Evolutionary conservation across 2,797 vertebrate species (phyloP).

Genomic region (Xiphophorus birchmanni): DNA sequence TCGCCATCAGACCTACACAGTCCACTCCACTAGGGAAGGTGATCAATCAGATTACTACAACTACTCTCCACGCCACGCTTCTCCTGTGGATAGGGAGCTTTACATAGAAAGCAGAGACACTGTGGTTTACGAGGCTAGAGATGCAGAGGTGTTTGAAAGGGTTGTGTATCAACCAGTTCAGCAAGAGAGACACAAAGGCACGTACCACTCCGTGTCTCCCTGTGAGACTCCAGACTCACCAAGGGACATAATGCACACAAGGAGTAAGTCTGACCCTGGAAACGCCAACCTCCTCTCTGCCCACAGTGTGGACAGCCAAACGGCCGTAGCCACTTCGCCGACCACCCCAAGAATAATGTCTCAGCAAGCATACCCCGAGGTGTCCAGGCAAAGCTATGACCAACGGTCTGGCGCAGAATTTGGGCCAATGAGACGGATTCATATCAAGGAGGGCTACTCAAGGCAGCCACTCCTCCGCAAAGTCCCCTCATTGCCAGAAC

Average conservation of each 20-base stretch:
- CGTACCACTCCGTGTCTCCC: conserved; percentile 81
- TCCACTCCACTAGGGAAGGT: conserved; percentile 76
- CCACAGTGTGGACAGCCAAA: conserved; percentile 83
- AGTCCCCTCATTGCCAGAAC: conserved; percentile 76
- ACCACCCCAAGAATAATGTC: conserved; percentile 57
- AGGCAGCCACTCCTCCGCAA: conserved; percentile 67
- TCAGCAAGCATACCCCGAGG: conserved; percentile 74
- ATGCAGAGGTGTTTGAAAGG: conserved; percentile 87
- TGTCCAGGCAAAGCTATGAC: conserved; percentile 71
- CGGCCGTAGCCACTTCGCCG: conserved; percentile 60
- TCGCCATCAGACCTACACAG: conserved; percentile 84
- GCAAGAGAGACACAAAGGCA: conserved; percentile 83
- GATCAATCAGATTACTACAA: conserved; percentile 80
- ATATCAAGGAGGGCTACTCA: conserved; percentile 54
- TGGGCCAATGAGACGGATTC: conserved; percentile 78
- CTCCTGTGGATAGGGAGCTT: conserved; percentile 83
- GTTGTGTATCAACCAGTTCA: conserved; percentile 87
- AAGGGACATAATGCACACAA: conserved; percentile 85
- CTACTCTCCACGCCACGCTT: conserved; percentile 68
- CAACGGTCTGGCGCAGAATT: conserved; percentile 79
- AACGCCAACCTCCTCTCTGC: conserved; percentile 89
- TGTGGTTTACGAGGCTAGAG: conserved; percentile 83
- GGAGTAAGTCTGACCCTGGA: conserved; percentile 94
- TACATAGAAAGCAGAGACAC: conserved; percentile 82
- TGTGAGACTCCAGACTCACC: conserved; percentile 81